Percentiles rank a stretch among this genome's conserved stretches.
Evolutionary conservation across 2,797 vertebrate genomes (phyloP).

Genomic region (Eptatretus atami): DNA sequence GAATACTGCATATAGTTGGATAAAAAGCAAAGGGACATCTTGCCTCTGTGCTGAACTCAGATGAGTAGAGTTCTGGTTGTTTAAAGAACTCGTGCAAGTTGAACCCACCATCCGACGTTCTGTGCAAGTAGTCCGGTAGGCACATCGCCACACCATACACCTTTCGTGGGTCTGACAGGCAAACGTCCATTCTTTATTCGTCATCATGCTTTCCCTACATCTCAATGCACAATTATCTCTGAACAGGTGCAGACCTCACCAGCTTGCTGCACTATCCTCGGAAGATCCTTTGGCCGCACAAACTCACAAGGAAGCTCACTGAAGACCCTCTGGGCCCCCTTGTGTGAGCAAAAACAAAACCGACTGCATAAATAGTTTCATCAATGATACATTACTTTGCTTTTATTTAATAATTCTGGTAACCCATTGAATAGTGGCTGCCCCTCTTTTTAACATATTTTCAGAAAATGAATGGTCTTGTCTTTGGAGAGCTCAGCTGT

Average conservation of each 20-base stretch:
- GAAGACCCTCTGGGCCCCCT: slow-evolving; percentile 83
- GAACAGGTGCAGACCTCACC: too few species aligned
- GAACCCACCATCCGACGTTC: slow-evolving; percentile 44
- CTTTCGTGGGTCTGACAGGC: slow-evolving; percentile 34
- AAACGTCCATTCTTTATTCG: not conserved
- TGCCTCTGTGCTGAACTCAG: slow-evolving; percentile 52
- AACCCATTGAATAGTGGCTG: too few species aligned
- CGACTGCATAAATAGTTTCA: too few species aligned
- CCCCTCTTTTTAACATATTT: too few species aligned
- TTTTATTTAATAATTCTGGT: too few species aligned
- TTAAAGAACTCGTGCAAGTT: slow-evolving; percentile 59
- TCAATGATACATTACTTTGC: too few species aligned
- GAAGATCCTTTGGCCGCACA: slow-evolving; percentile 64
- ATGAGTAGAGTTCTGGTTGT: slow-evolving; percentile 56
- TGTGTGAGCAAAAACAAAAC: not conserved
- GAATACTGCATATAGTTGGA: too few species aligned
- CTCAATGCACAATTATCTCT: too few species aligned
- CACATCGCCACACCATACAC: slow-evolving; percentile 75
- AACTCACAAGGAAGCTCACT: slow-evolving; percentile 69
- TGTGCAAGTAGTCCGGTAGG: slow-evolving; percentile 64
- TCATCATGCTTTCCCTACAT: too few species aligned
- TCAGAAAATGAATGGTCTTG: too few species aligned
- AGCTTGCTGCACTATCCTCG: slow-evolving; percentile 19
- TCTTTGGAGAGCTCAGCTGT: too few species aligned
- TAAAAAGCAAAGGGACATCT: too few species aligned